Conservation (phyloP, 2,888 invertebrate genomes). For the Leucania comma region DNA sequence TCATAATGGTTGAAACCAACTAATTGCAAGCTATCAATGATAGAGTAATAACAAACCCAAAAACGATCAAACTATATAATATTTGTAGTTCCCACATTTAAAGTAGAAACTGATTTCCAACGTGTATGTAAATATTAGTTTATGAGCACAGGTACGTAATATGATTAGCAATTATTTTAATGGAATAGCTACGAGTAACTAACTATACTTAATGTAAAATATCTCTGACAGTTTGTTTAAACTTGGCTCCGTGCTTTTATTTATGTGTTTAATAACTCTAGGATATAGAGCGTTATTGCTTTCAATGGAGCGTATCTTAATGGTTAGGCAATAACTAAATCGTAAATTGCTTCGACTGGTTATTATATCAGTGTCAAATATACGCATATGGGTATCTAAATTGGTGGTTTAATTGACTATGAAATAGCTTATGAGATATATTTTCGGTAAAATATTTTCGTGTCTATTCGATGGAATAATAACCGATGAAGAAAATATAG, state of each 20-base stretch:
- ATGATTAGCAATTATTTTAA: slow-evolving; percentile 50
- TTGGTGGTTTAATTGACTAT: slow-evolving; percentile 7
- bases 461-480: neutral
- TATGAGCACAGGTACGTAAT: slow-evolving; percentile 13
- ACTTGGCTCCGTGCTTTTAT: slow-evolving; percentile 37
- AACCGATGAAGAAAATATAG: neutral
- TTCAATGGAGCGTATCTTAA: slow-evolving; percentile 42
- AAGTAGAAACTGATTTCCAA: slow-evolving; percentile 26
- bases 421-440: neutral
- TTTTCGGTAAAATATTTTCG: slow-evolving; percentile 1
- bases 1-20: slow-evolving; percentile 13
- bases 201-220: slow-evolving; percentile 33
- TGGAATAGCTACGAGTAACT: slow-evolving; percentile 33
- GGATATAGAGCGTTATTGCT: slow-evolving; percentile 36
- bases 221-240: slow-evolving; percentile 31
- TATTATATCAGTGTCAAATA: slow-evolving; percentile 45
- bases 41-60: neutral
- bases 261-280: slow-evolving; percentile 49
- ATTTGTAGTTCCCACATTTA: slow-evolving; percentile 16
- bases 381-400: slow-evolving; percentile 10
- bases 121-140: slow-evolving; percentile 29
- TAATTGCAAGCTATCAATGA: slow-evolving; percentile 33
- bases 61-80: slow-evolving; percentile 33
- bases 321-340: slow-evolving; percentile 44
- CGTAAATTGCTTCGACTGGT: slow-evolving; percentile 44